phyloP scores from a whole-genome alignment of 2,888 invertebrate genomes.

The Agrotis exclamationis region DNA sequence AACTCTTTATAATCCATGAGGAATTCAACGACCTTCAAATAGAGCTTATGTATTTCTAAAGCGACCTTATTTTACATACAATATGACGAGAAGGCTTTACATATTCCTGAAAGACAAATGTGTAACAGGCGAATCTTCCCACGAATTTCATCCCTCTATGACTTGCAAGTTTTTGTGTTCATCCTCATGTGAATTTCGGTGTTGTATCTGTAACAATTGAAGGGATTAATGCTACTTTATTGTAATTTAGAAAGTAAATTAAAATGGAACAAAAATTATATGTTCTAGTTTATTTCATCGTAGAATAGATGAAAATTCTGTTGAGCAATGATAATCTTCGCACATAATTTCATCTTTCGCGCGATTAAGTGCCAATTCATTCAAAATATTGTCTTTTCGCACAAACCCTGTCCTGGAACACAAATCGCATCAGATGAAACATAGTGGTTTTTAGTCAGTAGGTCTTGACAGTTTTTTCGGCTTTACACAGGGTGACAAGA shows the following conservation, averaged over 20 bases:
- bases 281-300: too few relatives aligned
- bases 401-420: too few relatives aligned
- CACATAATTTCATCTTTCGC: too few relatives aligned
- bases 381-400: too few relatives aligned
- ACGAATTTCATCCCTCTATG: constrained; percentile 19
- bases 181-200: neutral
- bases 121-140: neutral
- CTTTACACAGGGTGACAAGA: too few relatives aligned
- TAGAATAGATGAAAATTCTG: too few relatives aligned
- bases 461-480: too few relatives aligned
- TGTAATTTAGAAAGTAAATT: constrained; percentile 4
- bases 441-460: too few relatives aligned
- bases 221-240: neutral
- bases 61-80: constrained; percentile 17
- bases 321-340: too few relatives aligned
- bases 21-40: constrained; percentile 23
- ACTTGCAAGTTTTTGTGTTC: constrained; percentile 31
- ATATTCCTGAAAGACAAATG: constrained; percentile 31
- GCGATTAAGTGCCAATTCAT: too few relatives aligned
- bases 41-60: constrained; percentile 13
- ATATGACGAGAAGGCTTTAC: constrained; percentile 31
- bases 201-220: constrained; percentile 18
- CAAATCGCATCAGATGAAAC: too few relatives aligned
- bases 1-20: constrained; percentile 21
- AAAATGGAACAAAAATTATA: too few relatives aligned